Evolutionary conservation across 2,797 vertebrate species (phyloP).

Genomic region (Zenarchopterus dispar): DNA sequence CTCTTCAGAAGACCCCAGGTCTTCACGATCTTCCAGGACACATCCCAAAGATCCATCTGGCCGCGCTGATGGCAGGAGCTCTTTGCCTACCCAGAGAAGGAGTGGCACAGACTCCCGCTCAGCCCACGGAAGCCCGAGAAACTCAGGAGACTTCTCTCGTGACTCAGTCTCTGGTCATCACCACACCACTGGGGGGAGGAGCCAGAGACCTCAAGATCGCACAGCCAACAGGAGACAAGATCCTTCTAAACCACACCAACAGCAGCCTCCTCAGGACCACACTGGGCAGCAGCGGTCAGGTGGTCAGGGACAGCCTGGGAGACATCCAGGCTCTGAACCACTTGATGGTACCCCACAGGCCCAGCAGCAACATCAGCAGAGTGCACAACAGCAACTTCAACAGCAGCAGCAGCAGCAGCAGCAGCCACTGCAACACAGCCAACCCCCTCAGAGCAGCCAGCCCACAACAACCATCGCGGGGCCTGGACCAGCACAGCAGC

Average conservation of each 20-base stretch:
- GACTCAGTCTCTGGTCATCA: constrained; percentile 86
- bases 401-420: constrained; percentile 70
- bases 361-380: constrained; percentile 52
- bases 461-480: constrained; percentile 64
- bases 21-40: constrained; percentile 87
- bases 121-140: constrained; percentile 82
- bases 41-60: constrained; percentile 87
- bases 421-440: constrained; percentile 68
- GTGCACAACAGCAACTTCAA: constrained; percentile 67
- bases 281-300: constrained; percentile 73
- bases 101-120: constrained; percentile 81
- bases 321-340: constrained; percentile 76
- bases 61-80: constrained; percentile 86
- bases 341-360: constrained; percentile 66
- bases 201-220: constrained; percentile 82
- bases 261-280: constrained; percentile 71
- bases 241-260: constrained; percentile 78
- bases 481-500: constrained; percentile 72
- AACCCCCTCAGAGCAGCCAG: constrained; percentile 69
- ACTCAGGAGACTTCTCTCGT: constrained; percentile 89
- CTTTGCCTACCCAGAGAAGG: constrained; percentile 87
- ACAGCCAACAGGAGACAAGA: constrained; percentile 78
- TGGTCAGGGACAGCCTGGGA: constrained; percentile 69
- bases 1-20: constrained; percentile 86
- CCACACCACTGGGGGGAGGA: constrained; percentile 84